phyloP scores from a whole-genome alignment of 1,140 invertebrate genomes.

The Drosophila nebulosa region DNA sequence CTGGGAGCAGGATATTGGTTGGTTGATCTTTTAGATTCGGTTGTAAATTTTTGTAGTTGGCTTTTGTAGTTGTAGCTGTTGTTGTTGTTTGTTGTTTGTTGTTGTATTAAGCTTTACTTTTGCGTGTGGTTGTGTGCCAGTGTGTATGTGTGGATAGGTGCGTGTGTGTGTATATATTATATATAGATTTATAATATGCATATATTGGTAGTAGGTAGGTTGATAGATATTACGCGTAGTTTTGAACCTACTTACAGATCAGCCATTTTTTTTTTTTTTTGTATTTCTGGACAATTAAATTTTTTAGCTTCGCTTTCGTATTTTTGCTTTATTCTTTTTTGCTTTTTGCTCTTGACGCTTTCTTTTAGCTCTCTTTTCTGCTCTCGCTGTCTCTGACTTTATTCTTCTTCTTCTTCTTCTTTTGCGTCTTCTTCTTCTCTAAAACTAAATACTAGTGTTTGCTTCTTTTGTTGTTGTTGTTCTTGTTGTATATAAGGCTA shows the following conservation, averaged over 20 bases:
- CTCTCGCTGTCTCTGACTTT: neutral
- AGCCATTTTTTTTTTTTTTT: slow-evolving; percentile 8
- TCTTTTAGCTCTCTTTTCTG: neutral
- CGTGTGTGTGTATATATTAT: neutral
- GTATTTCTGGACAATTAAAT: neutral
- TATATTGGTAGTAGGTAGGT: slow-evolving; percentile 7
- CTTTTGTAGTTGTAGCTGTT: neutral
- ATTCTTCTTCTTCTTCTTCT: slow-evolving; percentile 3
- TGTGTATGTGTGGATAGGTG: neutral
- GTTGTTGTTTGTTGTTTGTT: no score
- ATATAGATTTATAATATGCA: neutral
- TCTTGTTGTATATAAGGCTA: slow-evolving; percentile 68
- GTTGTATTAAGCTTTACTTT: neutral
- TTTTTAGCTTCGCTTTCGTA: neutral
- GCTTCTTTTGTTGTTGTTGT: neutral
- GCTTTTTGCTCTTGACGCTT: neutral
- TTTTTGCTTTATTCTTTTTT: neutral
- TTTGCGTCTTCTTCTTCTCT: slow-evolving; percentile 14
- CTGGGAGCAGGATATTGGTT: neutral
- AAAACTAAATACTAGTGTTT: slow-evolving; percentile 32
- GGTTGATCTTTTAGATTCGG: neutral
- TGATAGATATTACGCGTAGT: neutral
- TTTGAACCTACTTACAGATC: slow-evolving; percentile 22
- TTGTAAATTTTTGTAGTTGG: neutral
- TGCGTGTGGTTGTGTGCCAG: neutral